Evolutionary conservation across 1,140 invertebrate species (phyloP), one percentile per base, ranked within the genome.

Genomic region (Diprion similis): DNA sequence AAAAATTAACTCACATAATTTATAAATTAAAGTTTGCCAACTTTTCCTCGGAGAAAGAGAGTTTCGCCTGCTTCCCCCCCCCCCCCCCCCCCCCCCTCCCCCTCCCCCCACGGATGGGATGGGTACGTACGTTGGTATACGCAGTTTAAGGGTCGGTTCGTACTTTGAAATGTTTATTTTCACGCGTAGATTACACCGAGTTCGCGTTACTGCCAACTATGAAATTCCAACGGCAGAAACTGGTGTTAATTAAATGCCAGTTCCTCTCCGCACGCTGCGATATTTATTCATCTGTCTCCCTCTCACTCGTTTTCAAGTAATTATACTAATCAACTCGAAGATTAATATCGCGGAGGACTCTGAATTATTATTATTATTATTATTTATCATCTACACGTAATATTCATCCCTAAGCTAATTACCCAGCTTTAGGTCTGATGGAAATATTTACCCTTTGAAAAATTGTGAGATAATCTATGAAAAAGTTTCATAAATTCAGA

Each of bases 171-270:
- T 17, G n/a, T 59, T 59, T 17, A 17, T 59, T 59, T 59, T 59
- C 51, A 59, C 51, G 51, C 51, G 11, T 59, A 59, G 51, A 59
- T 59, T 59, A 59, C 51, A 59, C 11, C 51, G 51, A 59, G 51
- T 59, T 59, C 9, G 51, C 51, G 11, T 59, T 59, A 59, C 51
- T 59, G 51, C 51, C 11, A 9, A 17, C 51, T 59, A 59, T 59
- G 51, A 59, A 59, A 59, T 59, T 59, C 51, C 51, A 59, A 13
- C 51, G 9, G n/a, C 51, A 17, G 11, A 59, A 13, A 59, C 11
- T 13, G 51, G 11, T 59, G 51, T 59, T 59, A 59, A 59, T 59
- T 59, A 59, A 59, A 59, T 59, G n/a, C 51, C 51, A 59, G 51
- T 59, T 59, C 24, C 24, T 37, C 24, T 37, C 24, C 24, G 24